Evolutionary conservation across 2,797 vertebrate species (phyloP).

Genomic region (Notolabrus celidotus): DNA sequence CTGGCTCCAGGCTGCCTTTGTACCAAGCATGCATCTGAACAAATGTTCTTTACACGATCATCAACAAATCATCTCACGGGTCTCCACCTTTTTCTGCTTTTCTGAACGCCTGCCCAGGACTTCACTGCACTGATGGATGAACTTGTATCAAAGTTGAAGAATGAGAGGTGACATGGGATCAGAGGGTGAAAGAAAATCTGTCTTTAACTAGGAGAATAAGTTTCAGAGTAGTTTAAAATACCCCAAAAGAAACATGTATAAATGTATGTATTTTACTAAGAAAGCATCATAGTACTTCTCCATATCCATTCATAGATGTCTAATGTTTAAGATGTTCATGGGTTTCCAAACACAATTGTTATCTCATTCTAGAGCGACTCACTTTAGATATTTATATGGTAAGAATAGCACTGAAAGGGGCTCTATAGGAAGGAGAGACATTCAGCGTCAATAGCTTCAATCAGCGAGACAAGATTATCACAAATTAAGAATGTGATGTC

Average conservation of each 20-base stretch:
- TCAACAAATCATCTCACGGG: slow-evolving; percentile 61
- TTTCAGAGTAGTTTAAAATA: neutral
- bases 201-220: slow-evolving; percentile 15
- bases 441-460: too few species aligned
- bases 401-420: too few species aligned
- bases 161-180: neutral
- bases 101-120: slow-evolving; percentile 44
- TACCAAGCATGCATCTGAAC: slow-evolving; percentile 55
- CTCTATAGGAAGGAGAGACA: too few species aligned
- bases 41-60: slow-evolving; percentile 53
- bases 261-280: neutral
- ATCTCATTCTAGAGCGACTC: too few species aligned
- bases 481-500: too few species aligned
- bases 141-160: slow-evolving; percentile 36
- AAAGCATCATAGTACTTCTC: too few species aligned
- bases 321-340: neutral
- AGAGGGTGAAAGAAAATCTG: neutral
- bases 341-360: too few species aligned
- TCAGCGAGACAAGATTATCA: too few species aligned
- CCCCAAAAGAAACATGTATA: neutral
- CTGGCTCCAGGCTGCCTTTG: slow-evolving; percentile 56
- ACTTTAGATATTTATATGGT: too few species aligned
- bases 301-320: neutral
- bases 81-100: slow-evolving; percentile 48
- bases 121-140: slow-evolving; percentile 26